These are phyloP conservation scores for Craseonycteris thonglongyai DNA, from an alignment of 2,113 vertebrate genomes.

Conservation along the genomic window DNA sequence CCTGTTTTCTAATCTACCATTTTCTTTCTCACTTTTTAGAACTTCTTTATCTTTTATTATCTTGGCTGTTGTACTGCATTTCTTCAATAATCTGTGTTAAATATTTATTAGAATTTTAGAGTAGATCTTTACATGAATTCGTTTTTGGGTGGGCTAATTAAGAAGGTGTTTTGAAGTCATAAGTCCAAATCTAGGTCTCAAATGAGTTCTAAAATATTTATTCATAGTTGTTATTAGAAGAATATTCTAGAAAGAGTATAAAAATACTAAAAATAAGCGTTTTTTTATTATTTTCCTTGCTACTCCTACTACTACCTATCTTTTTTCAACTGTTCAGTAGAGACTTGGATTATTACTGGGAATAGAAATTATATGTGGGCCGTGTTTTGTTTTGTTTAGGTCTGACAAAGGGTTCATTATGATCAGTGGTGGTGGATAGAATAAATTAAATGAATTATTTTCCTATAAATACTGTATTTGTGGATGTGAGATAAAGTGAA, in stretches of 20 bases:
- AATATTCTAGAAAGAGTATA: not conserved
- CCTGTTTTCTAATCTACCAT: not conserved
- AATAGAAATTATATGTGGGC: not conserved
- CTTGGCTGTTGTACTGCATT: not conserved
- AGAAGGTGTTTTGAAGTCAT: not conserved
- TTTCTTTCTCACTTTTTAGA: not conserved
- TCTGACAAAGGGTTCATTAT: not conserved
- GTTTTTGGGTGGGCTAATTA: not conserved
- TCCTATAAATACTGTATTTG: not conserved
- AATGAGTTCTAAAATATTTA: not conserved
- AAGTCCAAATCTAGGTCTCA: not conserved
- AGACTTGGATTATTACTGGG: not conserved
- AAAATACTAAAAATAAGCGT: not conserved
- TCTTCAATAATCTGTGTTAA: not conserved
- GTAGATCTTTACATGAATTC: not conserved
- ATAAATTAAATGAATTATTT: not conserved
- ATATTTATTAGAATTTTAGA: not conserved
- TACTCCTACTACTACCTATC: not conserved
- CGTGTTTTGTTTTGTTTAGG: not conserved
- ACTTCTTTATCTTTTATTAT: not conserved
- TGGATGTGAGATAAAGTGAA: not conserved
- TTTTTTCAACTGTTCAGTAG: not conserved
- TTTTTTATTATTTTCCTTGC: not conserved
- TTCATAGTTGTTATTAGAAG: not conserved
- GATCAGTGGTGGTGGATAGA: not conserved